These are phyloP conservation scores for Oryzias melastigma DNA, from an alignment of 2,113 vertebrate species.

Conservation along the genomic window DNA sequence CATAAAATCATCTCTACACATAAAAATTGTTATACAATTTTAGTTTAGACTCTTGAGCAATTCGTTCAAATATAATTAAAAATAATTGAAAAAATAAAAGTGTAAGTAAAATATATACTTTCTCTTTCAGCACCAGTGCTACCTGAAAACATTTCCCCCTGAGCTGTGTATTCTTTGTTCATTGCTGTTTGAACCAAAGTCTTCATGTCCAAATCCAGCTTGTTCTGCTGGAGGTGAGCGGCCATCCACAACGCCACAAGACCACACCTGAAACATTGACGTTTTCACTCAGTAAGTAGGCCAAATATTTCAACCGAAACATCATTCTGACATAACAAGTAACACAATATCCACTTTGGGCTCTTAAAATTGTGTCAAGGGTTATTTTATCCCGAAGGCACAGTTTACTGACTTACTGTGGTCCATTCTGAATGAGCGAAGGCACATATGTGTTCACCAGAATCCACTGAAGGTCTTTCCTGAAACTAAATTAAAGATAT, in stretches of 20 bases:
- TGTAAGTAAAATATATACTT: too few species aligned
- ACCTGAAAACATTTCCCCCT: conserved; percentile 94
- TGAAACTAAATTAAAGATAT: conserved; percentile 74
- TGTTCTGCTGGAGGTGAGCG: conserved; percentile 65
- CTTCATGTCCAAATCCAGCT: conserved; percentile 65
- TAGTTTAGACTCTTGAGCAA: too few species aligned
- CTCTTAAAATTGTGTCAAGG: neutral
- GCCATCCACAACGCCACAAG: conserved; percentile 91
- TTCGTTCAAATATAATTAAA: too few species aligned
- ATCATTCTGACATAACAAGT: neutral
- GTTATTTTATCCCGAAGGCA: neutral
- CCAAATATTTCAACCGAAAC: too few species aligned
- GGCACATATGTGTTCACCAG: conserved; percentile 85
- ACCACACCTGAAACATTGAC: conserved; percentile 78
- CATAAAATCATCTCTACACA: too few species aligned
- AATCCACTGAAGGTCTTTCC: conserved; percentile 83
- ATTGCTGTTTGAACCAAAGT: conserved; percentile 74
- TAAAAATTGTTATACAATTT: too few species aligned
- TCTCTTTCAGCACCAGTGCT: neutral
- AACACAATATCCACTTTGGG: neutral
- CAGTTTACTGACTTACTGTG: conserved; percentile 80
- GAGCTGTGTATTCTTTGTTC: conserved; percentile 79
- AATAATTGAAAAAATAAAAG: too few species aligned
- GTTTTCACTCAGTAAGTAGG: neutral
- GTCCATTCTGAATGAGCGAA: conserved; percentile 89